phyloP scores from a whole-genome alignment of 1,140 invertebrate genomes.

The Phymorhynchus buccinoides region DNA sequence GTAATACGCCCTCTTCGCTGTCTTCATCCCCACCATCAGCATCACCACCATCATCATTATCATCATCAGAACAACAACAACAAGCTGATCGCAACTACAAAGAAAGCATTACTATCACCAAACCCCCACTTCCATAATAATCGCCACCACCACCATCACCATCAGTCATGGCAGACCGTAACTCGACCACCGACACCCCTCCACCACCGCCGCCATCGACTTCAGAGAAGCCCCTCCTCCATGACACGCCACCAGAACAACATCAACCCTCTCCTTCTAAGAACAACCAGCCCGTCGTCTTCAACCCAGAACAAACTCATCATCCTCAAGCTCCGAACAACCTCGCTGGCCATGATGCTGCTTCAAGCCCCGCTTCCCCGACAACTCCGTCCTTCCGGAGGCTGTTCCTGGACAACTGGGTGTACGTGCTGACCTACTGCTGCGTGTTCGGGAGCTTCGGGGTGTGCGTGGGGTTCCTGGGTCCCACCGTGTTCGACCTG shows the following conservation, averaged over 20 bases:
- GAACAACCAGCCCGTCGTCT: background rate
- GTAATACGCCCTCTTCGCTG: too few species aligned
- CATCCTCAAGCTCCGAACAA: background rate
- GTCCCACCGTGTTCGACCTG: conserved; percentile 75
- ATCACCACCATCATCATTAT: too few species aligned
- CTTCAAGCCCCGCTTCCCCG: conserved; percentile 27
- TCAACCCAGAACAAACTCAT: background rate
- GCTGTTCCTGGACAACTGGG: conserved; percentile 72
- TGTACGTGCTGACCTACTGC: conserved; percentile 74
- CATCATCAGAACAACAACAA: too few species aligned
- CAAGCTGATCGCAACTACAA: too few species aligned
- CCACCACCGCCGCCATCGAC: background rate
- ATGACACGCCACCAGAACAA: background rate
- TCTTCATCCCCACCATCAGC: too few species aligned
- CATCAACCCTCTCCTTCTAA: background rate
- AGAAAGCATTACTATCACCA: too few species aligned
- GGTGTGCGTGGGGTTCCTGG: conserved; percentile 76
- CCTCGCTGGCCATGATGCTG: background rate
- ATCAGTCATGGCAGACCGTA: background rate
- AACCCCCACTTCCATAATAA: too few species aligned
- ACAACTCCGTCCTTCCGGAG: conserved; percentile 63
- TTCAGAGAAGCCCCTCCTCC: too few species aligned
- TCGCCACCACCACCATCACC: background rate
- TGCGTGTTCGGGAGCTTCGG: conserved; percentile 75
- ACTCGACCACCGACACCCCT: too few species aligned